Base-by-base conservation (phyloP, 2,888 invertebrate species). In the Orthonevra nobilis region DNA sequence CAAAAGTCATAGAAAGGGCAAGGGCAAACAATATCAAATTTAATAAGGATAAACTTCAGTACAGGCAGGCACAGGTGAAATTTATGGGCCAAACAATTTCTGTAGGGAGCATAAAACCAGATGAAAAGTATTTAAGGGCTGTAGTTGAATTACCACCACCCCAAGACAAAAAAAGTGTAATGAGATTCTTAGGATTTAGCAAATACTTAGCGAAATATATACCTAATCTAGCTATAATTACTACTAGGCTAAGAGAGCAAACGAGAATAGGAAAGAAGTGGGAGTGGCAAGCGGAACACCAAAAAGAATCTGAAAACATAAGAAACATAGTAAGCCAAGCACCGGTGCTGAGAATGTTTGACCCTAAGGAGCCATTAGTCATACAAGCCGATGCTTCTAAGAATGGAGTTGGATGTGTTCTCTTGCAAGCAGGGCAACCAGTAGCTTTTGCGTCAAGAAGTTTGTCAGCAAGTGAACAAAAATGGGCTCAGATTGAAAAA, bases 401-500 rank as follows among this genome's bases (percentile, higher is more conserved):
- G 26, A 38, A 38, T 20, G 42, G 60, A 10, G 20, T 60, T 23
- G 60, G 60, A 1, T 60, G 60, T 3, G 44, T 46, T 9, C 12
- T 60, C 1, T 12, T 87, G 7, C 87, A 88, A 69, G 69, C 84
- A 15, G 84, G 82, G 2, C 72, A 82, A 23, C 85, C 85, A 14
- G 82, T 87, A 9, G 84, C 83, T n/a, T 87, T 83, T 82, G 85
- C 85, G 3, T 87, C 86, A 20, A 46, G 85, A 75, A 84, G 83
- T 20, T 58, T 87, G n/a, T 84, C 79, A 7, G 32, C 68, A 26
- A 81, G 83, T 26, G 85, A 87, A 63, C 81, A 83, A 69, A 85
- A 83, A 30, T 86, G 85, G 81, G 82, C 86, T 2, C 86, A 89
- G 82, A 86, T 89, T 4, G 86, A 88, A 81, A 87, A 87, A 70